Evolutionary conservation across 1,140 invertebrate species (phyloP).

Genomic region (Leptinotarsa lineolata): DNA sequence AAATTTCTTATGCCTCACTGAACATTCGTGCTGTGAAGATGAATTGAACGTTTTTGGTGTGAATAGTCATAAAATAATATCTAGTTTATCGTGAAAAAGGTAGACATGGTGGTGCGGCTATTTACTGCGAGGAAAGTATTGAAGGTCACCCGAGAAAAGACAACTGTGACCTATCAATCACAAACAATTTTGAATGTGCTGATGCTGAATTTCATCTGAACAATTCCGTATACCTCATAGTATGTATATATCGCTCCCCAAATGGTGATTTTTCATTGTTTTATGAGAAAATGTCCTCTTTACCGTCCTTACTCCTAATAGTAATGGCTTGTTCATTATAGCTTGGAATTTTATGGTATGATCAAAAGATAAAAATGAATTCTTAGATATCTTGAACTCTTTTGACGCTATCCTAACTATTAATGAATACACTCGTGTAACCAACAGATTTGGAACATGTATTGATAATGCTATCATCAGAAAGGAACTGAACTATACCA

Average conservation of each 20-base stretch:
- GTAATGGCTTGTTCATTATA: background rate
- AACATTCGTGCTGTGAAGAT: background rate
- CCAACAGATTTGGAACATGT: too few relatives aligned
- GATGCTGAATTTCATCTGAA: too few relatives aligned
- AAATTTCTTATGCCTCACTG: too few relatives aligned
- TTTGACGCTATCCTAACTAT: background rate
- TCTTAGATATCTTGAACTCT: background rate
- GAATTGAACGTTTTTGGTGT: background rate
- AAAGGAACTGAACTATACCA: too few relatives aligned
- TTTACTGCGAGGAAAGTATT: background rate
- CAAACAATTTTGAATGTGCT: slow-evolving; percentile 6
- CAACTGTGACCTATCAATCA: background rate
- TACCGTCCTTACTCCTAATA: background rate
- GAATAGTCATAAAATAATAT: background rate
- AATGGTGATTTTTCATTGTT: background rate
- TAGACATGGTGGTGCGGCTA: background rate
- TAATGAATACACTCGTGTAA: too few relatives aligned
- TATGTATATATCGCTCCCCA: background rate
- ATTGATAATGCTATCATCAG: too few relatives aligned
- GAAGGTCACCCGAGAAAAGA: background rate
- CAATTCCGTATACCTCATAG: too few relatives aligned
- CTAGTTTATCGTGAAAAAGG: slow-evolving; percentile 3
- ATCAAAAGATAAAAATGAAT: background rate
- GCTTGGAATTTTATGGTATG: background rate
- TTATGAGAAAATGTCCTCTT: background rate